Evolutionary conservation across 2,113 vertebrate species (phyloP), one percentile per base, ranked within the genome.

Genomic region (Stigmatopora nigra): DNA sequence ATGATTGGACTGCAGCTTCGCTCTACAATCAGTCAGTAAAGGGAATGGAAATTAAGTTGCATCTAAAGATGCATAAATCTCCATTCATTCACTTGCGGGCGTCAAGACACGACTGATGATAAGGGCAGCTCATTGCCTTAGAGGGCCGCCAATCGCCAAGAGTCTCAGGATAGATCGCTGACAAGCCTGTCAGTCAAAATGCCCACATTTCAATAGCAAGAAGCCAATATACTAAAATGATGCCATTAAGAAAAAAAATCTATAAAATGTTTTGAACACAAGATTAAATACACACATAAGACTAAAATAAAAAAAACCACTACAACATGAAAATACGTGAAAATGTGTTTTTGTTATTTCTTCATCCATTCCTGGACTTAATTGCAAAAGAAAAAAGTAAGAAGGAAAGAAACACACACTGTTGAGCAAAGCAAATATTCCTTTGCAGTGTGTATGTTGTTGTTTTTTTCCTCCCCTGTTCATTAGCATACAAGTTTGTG

Each of bases 1-100:
- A 85, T 80, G 76, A 85, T 76, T 78, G 80, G 81, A 84, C 76
- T 70, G 75, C 73, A 80, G 82, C 83, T 84, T 85, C 77, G 81
- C 84, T 85, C 76, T 71, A 65, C 84, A 79, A 82, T 82, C 76
- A 76, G 76, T 81, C 79, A 78, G 76, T 72, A 78, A 78, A 77
- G 71, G 75, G 46, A 5, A 22, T 49, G 58, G 36, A 47, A 61
- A 62, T 66, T 76, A 69, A 25, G 65, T 53, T 76, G 57, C 63
- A 71, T 62, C 70, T 60, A 72, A 78, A 75, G 63, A 59, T 69
- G 52, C 41, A 16, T 62, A 66, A 51, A 60, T 52, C 64, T 64
- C 51, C 60, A 22, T 63, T 25, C 9, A 22, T 3, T 31, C 53
- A 69, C 63, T 64, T 63, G 61, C 46, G 74, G 56, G 65, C 58